These are phyloP conservation scores for Lepisosteus oculatus DNA, from an alignment of 2,113 vertebrate species.

Conservation along the genomic window DNA sequence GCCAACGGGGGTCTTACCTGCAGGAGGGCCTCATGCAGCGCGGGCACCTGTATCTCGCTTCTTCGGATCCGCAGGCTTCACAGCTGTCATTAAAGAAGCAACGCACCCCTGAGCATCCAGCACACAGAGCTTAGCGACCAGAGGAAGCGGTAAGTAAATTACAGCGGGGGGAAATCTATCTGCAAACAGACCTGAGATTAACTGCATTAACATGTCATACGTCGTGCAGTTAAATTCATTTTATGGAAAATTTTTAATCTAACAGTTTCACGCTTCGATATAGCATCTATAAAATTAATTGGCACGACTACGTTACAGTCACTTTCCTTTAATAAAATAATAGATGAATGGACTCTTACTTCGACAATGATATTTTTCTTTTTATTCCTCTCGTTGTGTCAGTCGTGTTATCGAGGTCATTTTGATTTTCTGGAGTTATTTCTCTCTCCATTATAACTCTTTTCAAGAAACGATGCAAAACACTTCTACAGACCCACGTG, in stretches of 20 bases:
- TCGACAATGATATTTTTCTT: constrained; percentile 58
- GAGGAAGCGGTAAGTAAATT: too few relatives aligned
- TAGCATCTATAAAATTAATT: too few relatives aligned
- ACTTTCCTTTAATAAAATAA: neutral
- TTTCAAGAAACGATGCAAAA: constrained; percentile 19
- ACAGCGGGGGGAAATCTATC: too few relatives aligned
- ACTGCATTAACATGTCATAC: too few relatives aligned
- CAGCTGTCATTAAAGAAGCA: constrained; percentile 63
- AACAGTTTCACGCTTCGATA: neutral
- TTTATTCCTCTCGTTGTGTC: constrained; percentile 44
- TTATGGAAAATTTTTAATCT: too few relatives aligned
- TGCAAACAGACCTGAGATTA: too few relatives aligned
- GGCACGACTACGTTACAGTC: too few relatives aligned
- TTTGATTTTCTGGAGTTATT: constrained; percentile 19
- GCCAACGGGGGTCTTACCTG: constrained; percentile 65
- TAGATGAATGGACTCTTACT: constrained; percentile 33
- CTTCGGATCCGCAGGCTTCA: constrained; percentile 75
- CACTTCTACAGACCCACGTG: constrained; percentile 32
- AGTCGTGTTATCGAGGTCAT: neutral
- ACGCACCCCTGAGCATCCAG: too few relatives aligned
- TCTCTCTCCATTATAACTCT: constrained; percentile 12
- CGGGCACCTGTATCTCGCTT: constrained; percentile 88
- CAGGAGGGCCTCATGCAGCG: constrained; percentile 81
- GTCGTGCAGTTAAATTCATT: too few relatives aligned
- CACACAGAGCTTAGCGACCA: too few relatives aligned